Conservation (phyloP, 1,140 invertebrate genomes). For the Drosophila funebris region DNA sequence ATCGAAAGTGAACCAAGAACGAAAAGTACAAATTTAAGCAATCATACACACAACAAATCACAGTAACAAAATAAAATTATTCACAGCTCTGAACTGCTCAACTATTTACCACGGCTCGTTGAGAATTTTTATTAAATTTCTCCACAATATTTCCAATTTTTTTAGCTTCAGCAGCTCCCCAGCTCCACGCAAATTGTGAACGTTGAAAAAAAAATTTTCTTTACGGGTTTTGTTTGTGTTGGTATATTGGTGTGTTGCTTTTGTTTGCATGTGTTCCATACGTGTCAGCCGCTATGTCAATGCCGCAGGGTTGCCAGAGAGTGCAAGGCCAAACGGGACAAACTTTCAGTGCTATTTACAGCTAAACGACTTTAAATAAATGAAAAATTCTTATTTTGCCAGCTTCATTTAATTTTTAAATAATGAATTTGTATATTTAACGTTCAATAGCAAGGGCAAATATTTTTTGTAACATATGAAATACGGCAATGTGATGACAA, state of each 20-base stretch:
- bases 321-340: background rate
- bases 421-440: background rate
- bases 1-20: constrained; percentile 5
- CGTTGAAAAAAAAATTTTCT: constrained; percentile 62
- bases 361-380: background rate
- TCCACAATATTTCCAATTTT: background rate
- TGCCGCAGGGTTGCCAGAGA: constrained; percentile 45
- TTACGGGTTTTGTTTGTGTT: constrained; percentile 45
- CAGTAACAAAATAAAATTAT: constrained; percentile 29
- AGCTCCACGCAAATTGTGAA: constrained; percentile 64
- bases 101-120: constrained; percentile 8
- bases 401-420: background rate
- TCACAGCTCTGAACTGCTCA: constrained; percentile 12
- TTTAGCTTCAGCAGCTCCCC: constrained; percentile 39
- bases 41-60: constrained; percentile 2
- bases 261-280: constrained; percentile 46
- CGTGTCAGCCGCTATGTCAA: constrained; percentile 58
- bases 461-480: background rate
- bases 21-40: background rate
- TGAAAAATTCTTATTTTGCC: background rate
- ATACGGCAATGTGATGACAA: constrained; percentile 4
- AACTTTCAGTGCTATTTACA: background rate
- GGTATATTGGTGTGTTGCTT: constrained; percentile 39
- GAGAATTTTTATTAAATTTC: constrained; percentile 1
- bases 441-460: accelerated